A percentile compares a stretch with the other conserved stretches of the same genome.
These are phyloP conservation scores for Allophyes oxyacanthae DNA, from an alignment of 2,888 invertebrate genomes.

Conservation along the genomic window DNA sequence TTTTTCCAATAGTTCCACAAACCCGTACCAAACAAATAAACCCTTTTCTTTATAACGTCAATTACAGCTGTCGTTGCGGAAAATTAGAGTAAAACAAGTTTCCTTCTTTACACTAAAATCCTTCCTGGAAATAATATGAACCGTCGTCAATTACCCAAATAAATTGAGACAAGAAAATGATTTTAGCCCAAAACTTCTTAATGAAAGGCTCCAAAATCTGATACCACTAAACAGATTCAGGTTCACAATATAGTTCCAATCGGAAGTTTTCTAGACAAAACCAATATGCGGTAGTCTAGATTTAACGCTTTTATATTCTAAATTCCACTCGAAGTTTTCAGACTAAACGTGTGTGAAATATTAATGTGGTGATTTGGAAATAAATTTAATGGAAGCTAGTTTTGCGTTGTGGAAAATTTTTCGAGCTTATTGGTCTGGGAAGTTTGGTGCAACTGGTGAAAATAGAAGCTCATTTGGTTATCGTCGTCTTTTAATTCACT, in stretches of 20 bases:
- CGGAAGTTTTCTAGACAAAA: conserved; percentile 23
- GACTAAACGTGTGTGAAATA: conserved; percentile 27
- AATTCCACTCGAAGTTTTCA: conserved; percentile 17
- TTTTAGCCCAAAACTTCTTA: conserved; percentile 3
- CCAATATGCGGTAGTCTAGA: conserved; percentile 9
- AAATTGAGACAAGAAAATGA: conserved; percentile 11
- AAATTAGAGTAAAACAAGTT: neutral
- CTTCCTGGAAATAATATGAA: conserved; percentile 5
- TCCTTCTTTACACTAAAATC: conserved; percentile 7
- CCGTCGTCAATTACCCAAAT: conserved; percentile 11
- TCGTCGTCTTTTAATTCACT: neutral
- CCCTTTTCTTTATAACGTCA: conserved; percentile 13
- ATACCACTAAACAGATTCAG: neutral
- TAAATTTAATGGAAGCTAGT: conserved; percentile 14
- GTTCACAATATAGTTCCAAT: conserved; percentile 1
- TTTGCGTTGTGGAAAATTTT: conserved; percentile 13
- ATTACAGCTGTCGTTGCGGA: conserved; percentile 1
- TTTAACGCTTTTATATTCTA: conserved; percentile 11
- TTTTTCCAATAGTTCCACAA: too few relatives aligned
- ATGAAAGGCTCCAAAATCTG: neutral
- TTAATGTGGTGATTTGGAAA: conserved; percentile 26
- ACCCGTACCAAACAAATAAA: neutral
- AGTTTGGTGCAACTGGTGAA: conserved; percentile 24
- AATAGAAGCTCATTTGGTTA: neutral
- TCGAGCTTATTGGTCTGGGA: conserved; percentile 15